phyloP scores from a whole-genome alignment of 2,113 vertebrate species.

The Pleuronectes platessa region DNA sequence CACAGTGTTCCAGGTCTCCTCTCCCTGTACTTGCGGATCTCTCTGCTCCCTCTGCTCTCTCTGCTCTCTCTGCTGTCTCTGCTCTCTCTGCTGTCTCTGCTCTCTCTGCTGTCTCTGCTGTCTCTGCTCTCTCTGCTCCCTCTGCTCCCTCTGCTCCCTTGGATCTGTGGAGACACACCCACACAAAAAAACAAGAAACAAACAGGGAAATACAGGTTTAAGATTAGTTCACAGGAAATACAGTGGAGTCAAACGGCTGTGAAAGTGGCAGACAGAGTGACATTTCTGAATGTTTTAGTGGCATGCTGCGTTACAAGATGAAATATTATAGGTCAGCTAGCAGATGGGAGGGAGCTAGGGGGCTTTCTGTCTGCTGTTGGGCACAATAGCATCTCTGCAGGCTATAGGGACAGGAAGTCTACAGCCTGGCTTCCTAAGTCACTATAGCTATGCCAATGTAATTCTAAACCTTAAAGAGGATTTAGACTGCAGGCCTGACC shows the following conservation, averaged over 20 bases:
- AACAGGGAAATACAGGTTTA: neutral
- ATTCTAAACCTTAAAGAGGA: slow-evolving; percentile 76
- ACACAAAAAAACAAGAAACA: neutral
- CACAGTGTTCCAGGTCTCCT: no score
- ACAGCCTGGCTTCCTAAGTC: slow-evolving; percentile 53
- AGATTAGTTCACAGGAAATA: neutral
- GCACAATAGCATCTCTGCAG: slow-evolving; percentile 62
- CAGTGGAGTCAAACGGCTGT: neutral
- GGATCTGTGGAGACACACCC: no score
- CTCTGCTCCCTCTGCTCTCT: no score
- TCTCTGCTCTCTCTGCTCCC: no score
- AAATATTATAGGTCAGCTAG: slow-evolving; percentile 24
- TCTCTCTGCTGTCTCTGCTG: no score
- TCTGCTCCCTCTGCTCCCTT: no score
- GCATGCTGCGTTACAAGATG: neutral
- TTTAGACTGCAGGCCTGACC: no score
- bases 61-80: no score
- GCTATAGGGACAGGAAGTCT: slow-evolving; percentile 55
- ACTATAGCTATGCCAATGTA: slow-evolving; percentile 36
- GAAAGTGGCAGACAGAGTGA: no score
- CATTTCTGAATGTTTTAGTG: neutral
- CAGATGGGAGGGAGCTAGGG: slow-evolving; percentile 30
- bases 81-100: no score
- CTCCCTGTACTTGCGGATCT: no score
- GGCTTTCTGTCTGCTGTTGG: slow-evolving; percentile 47